A percentile compares a stretch with the other conserved stretches of the same genome.
phyloP scores from a whole-genome alignment of 2,113 vertebrate species.

The Glaucidium brasilianum region DNA sequence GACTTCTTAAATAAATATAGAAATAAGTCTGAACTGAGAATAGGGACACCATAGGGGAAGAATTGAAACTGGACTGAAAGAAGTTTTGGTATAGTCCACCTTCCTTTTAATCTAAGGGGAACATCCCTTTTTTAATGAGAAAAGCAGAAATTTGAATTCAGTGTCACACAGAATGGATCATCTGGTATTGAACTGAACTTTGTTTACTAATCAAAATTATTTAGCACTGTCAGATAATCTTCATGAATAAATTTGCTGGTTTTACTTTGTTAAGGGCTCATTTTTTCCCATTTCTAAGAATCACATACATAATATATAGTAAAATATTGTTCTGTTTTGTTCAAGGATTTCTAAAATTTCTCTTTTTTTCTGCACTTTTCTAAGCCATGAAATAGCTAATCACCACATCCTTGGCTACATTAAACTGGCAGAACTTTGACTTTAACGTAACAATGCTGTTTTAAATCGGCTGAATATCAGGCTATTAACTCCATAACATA shows the following conservation, averaged over 20 bases:
- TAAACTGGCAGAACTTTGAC: background rate
- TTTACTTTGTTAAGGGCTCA: conserved; percentile 21
- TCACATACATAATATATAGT: background rate
- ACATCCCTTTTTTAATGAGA: conserved; percentile 40
- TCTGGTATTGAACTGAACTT: background rate
- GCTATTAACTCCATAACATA: background rate
- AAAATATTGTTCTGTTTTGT: conserved; percentile 14
- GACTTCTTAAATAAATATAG: conserved; percentile 52
- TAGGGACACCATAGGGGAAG: background rate
- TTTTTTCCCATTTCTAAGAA: conserved; percentile 46
- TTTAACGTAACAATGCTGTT: background rate
- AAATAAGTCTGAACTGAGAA: conserved; percentile 38
- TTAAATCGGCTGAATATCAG: background rate
- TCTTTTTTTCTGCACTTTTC: background rate
- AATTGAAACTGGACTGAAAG: background rate
- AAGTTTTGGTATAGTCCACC: conserved; percentile 24
- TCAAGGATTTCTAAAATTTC: conserved; percentile 11
- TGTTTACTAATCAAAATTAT: background rate
- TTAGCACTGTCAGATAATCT: background rate
- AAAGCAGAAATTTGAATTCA: conserved; percentile 14
- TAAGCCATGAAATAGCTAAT: conserved; percentile 5
- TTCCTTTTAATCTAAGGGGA: conserved; percentile 57
- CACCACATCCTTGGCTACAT: background rate
- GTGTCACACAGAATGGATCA: background rate
- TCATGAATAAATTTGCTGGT: conserved; percentile 31